Percentiles rank a stretch among this genome's conserved stretches.
phyloP scores from a whole-genome alignment of 2,888 invertebrate species.

The Oscheius sp. region DNA sequence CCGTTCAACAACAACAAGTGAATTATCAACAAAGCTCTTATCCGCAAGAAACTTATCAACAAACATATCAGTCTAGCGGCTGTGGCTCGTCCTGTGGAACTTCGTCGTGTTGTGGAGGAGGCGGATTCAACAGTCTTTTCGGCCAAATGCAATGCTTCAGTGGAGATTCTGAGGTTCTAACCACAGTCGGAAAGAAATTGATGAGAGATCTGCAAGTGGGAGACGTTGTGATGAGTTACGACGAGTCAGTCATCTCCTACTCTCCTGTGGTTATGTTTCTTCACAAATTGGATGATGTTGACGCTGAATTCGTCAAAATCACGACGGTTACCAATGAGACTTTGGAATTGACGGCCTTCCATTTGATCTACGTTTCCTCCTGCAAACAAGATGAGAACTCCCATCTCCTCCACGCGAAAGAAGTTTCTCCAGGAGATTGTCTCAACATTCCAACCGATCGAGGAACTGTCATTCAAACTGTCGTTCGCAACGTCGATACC shows the following conservation, averaged over 20 bases:
- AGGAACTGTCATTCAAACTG: neutral
- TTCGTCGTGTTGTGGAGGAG: neutral
- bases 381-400: slow-evolving; percentile 42
- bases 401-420: slow-evolving; percentile 42
- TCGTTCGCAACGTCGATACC: too few relatives aligned
- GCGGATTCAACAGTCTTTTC: slow-evolving; percentile 22
- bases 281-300: slow-evolving; percentile 56
- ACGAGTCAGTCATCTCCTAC: slow-evolving; percentile 61
- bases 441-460: slow-evolving; percentile 42
- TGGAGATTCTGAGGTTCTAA: slow-evolving; percentile 62
- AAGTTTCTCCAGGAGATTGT: slow-evolving; percentile 54
- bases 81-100: slow-evolving; percentile 19
- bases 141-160: slow-evolving; percentile 62
- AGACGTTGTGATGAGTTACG: slow-evolving; percentile 63
- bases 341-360: slow-evolving; percentile 61
- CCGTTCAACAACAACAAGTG: neutral
- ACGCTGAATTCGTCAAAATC: slow-evolving; percentile 58
- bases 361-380: slow-evolving; percentile 61
- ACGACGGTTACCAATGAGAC: slow-evolving; percentile 42
- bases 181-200: slow-evolving; percentile 54
- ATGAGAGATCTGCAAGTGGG: slow-evolving; percentile 64
- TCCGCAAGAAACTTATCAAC: neutral
- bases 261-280: slow-evolving; percentile 68
- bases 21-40: neutral
- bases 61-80: neutral